Base-by-base conservation (phyloP, 2,888 invertebrate species). In the Macropis europaea region DNA sequence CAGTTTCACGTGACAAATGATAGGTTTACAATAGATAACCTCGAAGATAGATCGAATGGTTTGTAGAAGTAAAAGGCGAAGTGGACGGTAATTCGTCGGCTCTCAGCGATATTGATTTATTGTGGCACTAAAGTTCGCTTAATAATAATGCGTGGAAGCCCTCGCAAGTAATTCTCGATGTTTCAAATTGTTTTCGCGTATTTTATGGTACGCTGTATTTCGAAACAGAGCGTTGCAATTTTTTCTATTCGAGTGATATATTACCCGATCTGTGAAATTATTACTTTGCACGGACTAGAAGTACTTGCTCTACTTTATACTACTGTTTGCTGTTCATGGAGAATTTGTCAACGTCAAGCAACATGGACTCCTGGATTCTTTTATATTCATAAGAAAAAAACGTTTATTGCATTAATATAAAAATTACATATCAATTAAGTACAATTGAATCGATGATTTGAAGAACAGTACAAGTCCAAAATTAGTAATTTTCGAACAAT, bases 1-100 rank as follows among this genome's bases (percentile, higher is more conserved):
- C 15, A 54, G 53, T 47, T 53, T 47, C 28, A 40, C 32, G 40
- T 47, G 47, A 67, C 60, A 40, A 61, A 67, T 54, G 53, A 32
- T 47, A 2, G 28, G 4, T 32, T 67, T 13, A 48, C 40, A 34
- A 54, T 61, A 19, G 60, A 45, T 60, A 61, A 61, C 53, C 45
- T 24, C 24, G 24, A 24, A 30, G 28, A 40, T 48, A 54, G 22
- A 54, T 61, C 53, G 40, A 54, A 34, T 48, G 19, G 22, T 3
- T 13, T 15, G n/a, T 30, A 6, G 36, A 47, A 13, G 61, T 15
- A 40, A 45, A 32, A 11, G 30, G 36, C 17, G 40, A 32, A 34
- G 32, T 9, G n/a, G 15, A 45, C 24, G 38, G 11, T 24, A 32
- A 53, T 40, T 54, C 38, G 30, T 40, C 5, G 7, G 34, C 50